These are phyloP conservation scores for Camelus dromedarius DNA, from an alignment of 2,113 vertebrate genomes.

Conservation along the genomic window DNA sequence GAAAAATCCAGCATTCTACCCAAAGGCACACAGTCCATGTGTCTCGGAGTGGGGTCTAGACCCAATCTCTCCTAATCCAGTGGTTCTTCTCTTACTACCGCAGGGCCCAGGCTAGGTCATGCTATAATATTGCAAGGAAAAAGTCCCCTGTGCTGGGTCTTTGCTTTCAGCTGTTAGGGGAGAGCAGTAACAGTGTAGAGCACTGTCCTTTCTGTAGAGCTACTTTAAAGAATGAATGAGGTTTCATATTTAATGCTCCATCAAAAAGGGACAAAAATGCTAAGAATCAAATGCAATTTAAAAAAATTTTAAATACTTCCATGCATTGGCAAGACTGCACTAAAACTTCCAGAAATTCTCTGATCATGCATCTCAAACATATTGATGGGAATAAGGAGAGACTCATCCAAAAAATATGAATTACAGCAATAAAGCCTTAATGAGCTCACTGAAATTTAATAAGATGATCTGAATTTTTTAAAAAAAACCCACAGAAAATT, in stretches of 20 bases:
- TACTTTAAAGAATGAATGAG: constrained; percentile 23
- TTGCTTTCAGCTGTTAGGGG: background rate
- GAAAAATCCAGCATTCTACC: background rate
- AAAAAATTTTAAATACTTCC: background rate
- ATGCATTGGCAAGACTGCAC: constrained; percentile 12
- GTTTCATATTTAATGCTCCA: constrained; percentile 28
- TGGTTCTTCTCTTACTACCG: background rate
- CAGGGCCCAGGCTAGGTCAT: background rate
- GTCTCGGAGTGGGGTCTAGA: background rate
- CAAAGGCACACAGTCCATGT: background rate
- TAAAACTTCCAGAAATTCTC: constrained; percentile 15
- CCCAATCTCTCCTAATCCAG: background rate
- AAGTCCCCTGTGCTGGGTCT: background rate
- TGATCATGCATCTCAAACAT: constrained; percentile 32
- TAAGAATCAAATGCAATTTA: constrained; percentile 42
- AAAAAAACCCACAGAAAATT: background rate
- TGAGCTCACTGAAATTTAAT: constrained; percentile 22
- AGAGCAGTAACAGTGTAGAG: background rate
- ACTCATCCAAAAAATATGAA: constrained; percentile 33
- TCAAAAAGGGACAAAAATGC: constrained; percentile 36
- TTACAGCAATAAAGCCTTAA: constrained; percentile 53
- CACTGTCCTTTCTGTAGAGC: background rate
- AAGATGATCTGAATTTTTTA: constrained; percentile 16
- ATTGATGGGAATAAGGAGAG: constrained; percentile 20
- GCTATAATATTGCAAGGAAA: background rate